phyloP scores from a whole-genome alignment of 2,888 invertebrate species.

The Nyleta sp. region DNA sequence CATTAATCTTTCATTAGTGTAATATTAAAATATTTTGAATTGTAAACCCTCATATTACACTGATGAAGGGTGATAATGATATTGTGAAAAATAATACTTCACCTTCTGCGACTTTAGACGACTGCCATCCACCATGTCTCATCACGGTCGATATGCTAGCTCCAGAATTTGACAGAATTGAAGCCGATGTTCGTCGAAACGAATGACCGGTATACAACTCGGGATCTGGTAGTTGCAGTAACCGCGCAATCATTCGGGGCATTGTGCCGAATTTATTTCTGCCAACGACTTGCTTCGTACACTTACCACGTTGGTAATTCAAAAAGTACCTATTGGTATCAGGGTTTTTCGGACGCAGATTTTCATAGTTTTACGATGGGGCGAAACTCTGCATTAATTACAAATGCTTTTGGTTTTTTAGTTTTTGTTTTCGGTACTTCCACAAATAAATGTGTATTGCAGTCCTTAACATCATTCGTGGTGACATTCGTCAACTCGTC shows the following conservation, averaged over 20 bases:
- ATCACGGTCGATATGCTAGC: conserved; percentile 52
- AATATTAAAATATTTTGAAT: too few species aligned
- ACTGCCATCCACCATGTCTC: conserved; percentile 54
- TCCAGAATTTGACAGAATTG: conserved; percentile 57
- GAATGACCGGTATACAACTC: conserved; percentile 5
- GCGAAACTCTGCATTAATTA: conserved; percentile 24
- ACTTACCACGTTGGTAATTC: neutral
- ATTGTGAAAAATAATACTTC: too few species aligned
- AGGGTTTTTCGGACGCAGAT: conserved; percentile 35
- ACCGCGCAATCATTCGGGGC: neutral
- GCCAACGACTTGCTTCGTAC: conserved; percentile 2
- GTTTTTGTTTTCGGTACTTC: conserved; percentile 43
- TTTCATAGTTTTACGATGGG: too few species aligned
- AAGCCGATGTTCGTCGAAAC: neutral
- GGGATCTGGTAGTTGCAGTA: neutral
- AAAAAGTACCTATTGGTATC: neutral
- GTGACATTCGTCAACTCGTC: conserved; percentile 44
- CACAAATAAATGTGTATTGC: conserved; percentile 22
- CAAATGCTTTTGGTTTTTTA: conserved; percentile 36
- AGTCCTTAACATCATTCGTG: conserved; percentile 32
- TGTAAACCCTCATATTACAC: too few species aligned
- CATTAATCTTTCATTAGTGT: too few species aligned
- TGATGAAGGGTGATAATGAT: too few species aligned
- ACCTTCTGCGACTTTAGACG: conserved; percentile 50
- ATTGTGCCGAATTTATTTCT: conserved; percentile 1